These are phyloP conservation scores for Serrognathus titanus DNA, from an alignment of 2,888 invertebrate genomes.

Conservation along the genomic window DNA sequence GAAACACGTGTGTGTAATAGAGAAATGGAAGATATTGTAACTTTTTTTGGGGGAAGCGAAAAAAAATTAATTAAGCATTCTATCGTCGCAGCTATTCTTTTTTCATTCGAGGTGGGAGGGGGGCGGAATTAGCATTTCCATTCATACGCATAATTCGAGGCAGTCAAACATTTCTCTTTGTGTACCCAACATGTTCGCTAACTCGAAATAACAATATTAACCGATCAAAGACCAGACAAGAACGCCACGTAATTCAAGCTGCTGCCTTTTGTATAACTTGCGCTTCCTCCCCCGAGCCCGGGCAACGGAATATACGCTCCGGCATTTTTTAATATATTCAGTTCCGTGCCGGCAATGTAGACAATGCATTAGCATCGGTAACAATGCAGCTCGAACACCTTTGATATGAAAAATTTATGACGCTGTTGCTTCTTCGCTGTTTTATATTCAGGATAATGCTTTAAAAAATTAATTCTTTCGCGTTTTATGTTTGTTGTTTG, in stretches of 20 bases:
- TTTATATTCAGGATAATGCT: conserved; percentile 3
- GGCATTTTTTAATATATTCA: conserved; percentile 24
- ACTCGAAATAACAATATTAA: conserved; percentile 35
- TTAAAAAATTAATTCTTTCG: conserved; percentile 14
- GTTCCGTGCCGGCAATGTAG: conserved; percentile 11
- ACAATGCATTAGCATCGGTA: conserved; percentile 44
- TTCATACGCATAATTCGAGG: conserved; percentile 13
- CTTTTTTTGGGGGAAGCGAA: not conserved
- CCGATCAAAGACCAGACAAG: conserved; percentile 34
- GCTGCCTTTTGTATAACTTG: conserved; percentile 10
- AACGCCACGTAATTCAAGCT: conserved; percentile 11
- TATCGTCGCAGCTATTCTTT: conserved; percentile 9
- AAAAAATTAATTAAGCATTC: not conserved
- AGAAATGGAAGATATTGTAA: not conserved
- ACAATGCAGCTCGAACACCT: conserved; percentile 42
- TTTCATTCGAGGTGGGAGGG: conserved; percentile 7
- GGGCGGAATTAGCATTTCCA: conserved; percentile 14
- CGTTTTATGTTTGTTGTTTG: too few relatives aligned
- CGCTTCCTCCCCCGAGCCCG: not conserved
- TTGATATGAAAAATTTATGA: conserved; percentile 44
- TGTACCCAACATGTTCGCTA: conserved; percentile 29
- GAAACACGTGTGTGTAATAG: too few relatives aligned
- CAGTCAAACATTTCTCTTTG: conserved; percentile 21
- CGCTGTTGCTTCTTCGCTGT: conserved; percentile 35
- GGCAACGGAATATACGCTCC: conserved; percentile 1